Base-by-base conservation (phyloP, 1,140 invertebrate genomes). In the Hylyphantes graminicola region DNA sequence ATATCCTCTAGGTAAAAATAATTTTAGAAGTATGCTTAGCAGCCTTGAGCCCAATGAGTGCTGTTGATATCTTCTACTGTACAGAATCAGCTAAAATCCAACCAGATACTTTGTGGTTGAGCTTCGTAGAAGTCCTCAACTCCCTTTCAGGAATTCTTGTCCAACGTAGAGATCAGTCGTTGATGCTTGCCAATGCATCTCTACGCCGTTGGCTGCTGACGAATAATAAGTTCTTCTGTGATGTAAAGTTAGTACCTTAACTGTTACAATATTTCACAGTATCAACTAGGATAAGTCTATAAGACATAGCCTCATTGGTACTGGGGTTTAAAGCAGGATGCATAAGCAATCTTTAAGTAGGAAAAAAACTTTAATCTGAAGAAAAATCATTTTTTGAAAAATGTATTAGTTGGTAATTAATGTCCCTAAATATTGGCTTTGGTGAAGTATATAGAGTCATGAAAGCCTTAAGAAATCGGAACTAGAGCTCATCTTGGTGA, bases 171-270 rank as follows among this genome's bases (percentile, higher is more conserved):
- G 97, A 98, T 89, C 94, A 95, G 88, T 97, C 96, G 0, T 97
- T 96, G 90, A 97, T 98, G 96, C 97, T 98, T 89, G 97, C 98
- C 89, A 96, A 98, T 90, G 96, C 96, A 1, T 96, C 96, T 13
- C 96, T 98, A 89, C 94, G 96, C 91, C 96, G 98, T 90, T 98
- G 97, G 97, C 91, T 98, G 57, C 95, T 97, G 86, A 90, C 95
- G 15, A 72, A 35, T 11, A 70, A 61, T 11, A 80, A 72, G 19
- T 80, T 80, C 67, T 3, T 11, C 51, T 80, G 78, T 67, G 54
- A 80, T 59, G 19, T 72, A 9, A 57, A 67, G 78, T 80, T 15
- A 21, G 54, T 59, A 7, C 6, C 13, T 13, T n/a, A n/a, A n/a
- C n/a, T 48, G 59, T 48, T 21, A n/a, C 13, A 19, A 55, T 74